phyloP scores from a whole-genome alignment of 2,113 vertebrate species.

The Oncorhynchus tshawytscha region DNA sequence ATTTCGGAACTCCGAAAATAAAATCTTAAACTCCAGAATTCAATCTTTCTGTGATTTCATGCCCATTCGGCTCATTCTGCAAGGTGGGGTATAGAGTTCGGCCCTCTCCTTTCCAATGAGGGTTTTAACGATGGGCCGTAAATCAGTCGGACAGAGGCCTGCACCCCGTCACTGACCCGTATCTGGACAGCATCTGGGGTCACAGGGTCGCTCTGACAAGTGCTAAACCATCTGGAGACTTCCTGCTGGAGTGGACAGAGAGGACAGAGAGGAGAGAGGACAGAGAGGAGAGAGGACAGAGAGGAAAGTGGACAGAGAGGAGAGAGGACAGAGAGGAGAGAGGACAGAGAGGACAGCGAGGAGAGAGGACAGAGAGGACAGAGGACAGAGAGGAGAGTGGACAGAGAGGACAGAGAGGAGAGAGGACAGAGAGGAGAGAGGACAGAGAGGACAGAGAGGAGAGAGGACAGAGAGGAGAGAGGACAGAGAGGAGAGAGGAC shows the following conservation, averaged over 20 bases:
- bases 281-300: constrained; percentile 22
- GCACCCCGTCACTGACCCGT: constrained; percentile 65
- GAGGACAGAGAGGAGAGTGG: too few species aligned
- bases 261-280: not conserved
- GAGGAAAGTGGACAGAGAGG: too few species aligned
- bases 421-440: constrained; percentile 2
- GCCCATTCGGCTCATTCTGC: constrained; percentile 30
- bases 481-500: not conserved
- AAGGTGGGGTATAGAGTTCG: constrained; percentile 32
- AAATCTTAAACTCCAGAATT: not conserved
- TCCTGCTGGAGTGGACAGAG: constrained; percentile 53
- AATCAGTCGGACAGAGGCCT: constrained; percentile 65
- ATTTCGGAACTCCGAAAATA: constrained; percentile 27
- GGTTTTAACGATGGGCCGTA: constrained; percentile 62
- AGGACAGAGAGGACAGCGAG: too few species aligned
- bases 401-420: too few species aligned
- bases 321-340: constrained; percentile 5
- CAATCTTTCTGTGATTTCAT: constrained; percentile 38
- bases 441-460: too few species aligned
- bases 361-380: constrained; percentile 1
- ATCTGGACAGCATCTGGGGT: constrained; percentile 79
- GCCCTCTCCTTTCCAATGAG: constrained; percentile 29
- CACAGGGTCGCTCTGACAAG: constrained; percentile 63
- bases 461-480: constrained; percentile 24
- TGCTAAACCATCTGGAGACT: constrained; percentile 70